A percentile compares a stretch with the other conserved stretches of the same genome.
Evolutionary conservation across 2,113 vertebrate species (phyloP).

Genomic region (Erpornis zantholeuca): DNA sequence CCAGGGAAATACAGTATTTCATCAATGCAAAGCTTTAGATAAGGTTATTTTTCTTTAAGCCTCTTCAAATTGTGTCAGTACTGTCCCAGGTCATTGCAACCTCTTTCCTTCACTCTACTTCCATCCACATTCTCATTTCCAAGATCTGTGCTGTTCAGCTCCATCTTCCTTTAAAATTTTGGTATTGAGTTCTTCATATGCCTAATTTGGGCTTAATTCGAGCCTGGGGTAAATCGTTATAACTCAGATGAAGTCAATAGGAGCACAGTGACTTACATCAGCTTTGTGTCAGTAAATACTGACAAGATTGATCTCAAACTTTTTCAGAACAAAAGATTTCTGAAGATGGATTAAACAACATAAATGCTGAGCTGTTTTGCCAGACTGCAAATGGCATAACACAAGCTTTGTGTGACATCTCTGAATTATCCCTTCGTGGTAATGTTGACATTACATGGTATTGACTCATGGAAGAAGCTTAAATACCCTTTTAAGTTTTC

Average conservation of each 20-base stretch:
- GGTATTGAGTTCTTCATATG: not conserved
- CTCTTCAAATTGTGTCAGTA: not conserved
- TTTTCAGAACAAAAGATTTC: constrained; percentile 67
- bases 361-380: constrained; percentile 64
- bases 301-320: constrained; percentile 60
- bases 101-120: not conserved
- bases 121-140: not conserved
- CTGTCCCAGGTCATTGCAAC: not conserved
- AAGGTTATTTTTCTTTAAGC: not conserved
- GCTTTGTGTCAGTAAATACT: constrained; percentile 49
- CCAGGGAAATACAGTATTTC: not conserved
- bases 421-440: constrained; percentile 61
- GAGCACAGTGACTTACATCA: constrained; percentile 30
- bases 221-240: not conserved
- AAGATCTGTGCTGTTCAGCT: not conserved
- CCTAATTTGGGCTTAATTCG: not conserved
- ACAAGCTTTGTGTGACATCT: constrained; percentile 60
- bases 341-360: constrained; percentile 63
- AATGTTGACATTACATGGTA: constrained; percentile 67
- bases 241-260: constrained; percentile 16
- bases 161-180: not conserved
- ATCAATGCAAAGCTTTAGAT: not conserved
- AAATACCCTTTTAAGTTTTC: constrained; percentile 69
- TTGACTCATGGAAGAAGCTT: constrained; percentile 66
- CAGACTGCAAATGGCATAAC: constrained; percentile 59